Evolutionary conservation across 2,113 vertebrate genomes (phyloP).

Genomic region (Strigops habroptila): DNA sequence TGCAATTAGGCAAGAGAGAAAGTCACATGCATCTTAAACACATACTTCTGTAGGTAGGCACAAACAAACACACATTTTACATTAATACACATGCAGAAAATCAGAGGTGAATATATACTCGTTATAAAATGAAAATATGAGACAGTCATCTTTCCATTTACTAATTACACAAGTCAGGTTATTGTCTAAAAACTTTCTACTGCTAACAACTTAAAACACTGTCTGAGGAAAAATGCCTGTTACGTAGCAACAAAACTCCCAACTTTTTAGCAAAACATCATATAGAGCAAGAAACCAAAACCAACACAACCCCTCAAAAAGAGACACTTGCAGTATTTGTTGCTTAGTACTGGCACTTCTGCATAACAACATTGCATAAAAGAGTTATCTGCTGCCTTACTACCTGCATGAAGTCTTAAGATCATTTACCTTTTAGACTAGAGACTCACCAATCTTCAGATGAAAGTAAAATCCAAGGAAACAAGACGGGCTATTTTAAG

Average conservation of each 20-base stretch:
- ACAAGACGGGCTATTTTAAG: neutral
- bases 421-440: neutral
- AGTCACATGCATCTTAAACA: neutral
- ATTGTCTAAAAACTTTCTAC: neutral
- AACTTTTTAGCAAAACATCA: neutral
- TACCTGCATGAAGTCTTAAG: neutral
- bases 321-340: neutral
- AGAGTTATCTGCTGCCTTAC: neutral
- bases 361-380: neutral
- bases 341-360: neutral
- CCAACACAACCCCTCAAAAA: neutral
- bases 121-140: neutral
- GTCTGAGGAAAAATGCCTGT: neutral
- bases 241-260: neutral
- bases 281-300: neutral
- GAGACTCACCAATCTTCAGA: slow-evolving; percentile 37
- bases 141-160: neutral
- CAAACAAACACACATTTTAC: neutral
- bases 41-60: neutral
- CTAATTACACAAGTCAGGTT: neutral
- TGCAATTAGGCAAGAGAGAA: neutral
- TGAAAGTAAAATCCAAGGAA: slow-evolving; percentile 18
- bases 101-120: neutral
- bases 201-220: neutral
- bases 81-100: neutral